Base-by-base conservation (phyloP, 2,888 invertebrate genomes). In the Phortica okadai region DNA sequence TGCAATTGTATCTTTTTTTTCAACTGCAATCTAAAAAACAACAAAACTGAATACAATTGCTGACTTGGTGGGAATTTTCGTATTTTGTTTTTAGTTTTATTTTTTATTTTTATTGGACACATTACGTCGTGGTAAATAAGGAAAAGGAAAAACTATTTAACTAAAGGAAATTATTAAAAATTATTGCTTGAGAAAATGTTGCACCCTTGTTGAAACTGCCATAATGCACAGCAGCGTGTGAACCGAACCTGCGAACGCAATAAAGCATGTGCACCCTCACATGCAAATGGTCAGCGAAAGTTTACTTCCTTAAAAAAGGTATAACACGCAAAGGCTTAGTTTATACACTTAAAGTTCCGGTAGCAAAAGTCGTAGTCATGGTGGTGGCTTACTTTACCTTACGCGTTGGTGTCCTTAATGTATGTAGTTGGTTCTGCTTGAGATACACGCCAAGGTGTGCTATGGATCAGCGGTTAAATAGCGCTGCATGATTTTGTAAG, bases 101-200 rank as follows among this genome's bases (percentile, higher is more conserved):
- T 45, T 45, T 45, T 45, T 45, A 8, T 50, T 50, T 50, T 50
- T 50, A 50, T 50, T 50, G 50, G 10, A 11, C 50, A 50, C 50
- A 50, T 50, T 50, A 14, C 14, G 14, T 77, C 75, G 75, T 77
- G 80, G 75, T 78, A 79, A 78, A 72, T 54, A 50, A 82, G 79
- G 67, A 76, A 78, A 83, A 87, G 86, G 84, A 88, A 88, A 86
- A 86, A 84, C 85, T 81, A 86, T 86, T 87, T 86, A 85, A 87
- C 81, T 81, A 89, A 84, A 88, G 89, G 87, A 88, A 89, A 89
- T 89, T 88, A 89, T 88, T 89, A 88, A 88, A 88, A 88, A 88
- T 87, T 86, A 87, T 84, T 82, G 81, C 80, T 78, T 78, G 77
- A 79, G 78, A 78, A 76, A 73, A 76, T 56, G 21, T 54, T 62